Evolutionary conservation across 2,797 vertebrate genomes (phyloP).

Genomic region (Glyptemys insculpta): DNA sequence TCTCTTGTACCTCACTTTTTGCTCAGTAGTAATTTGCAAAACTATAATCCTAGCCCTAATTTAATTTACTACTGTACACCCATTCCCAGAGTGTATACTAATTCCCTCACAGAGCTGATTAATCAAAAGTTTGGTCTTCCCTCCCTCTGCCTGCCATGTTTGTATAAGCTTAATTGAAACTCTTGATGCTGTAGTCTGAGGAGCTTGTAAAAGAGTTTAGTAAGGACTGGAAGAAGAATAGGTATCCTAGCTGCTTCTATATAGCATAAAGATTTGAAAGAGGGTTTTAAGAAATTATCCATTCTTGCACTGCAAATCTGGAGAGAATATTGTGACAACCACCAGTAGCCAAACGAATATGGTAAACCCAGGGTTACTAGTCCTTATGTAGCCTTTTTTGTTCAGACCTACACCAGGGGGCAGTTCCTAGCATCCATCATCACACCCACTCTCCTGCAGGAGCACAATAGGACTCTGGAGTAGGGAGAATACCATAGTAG

Average conservation of each 20-base stretch:
- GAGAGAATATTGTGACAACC: neutral
- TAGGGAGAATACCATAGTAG: neutral
- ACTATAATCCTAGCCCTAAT: neutral
- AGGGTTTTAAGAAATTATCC: neutral
- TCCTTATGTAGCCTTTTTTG: neutral
- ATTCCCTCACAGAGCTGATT: neutral
- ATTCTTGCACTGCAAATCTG: neutral
- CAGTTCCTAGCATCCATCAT: neutral
- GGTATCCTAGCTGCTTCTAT: neutral
- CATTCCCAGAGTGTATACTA: neutral
- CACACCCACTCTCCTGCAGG: neutral
- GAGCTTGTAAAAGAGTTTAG: neutral
- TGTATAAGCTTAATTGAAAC: neutral
- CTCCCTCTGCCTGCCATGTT: neutral
- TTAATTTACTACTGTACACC: neutral
- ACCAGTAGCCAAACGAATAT: neutral
- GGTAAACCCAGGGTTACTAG: neutral
- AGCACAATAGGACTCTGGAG: neutral
- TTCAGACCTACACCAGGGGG: accelerated
- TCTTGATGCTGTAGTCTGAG: neutral
- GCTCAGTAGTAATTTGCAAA: neutral
- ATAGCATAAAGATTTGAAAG: neutral
- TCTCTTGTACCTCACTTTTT: neutral
- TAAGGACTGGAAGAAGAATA: neutral
- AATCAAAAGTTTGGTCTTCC: neutral